Base-by-base conservation (phyloP, 2,888 invertebrate species). In the Cephus pygmeus region DNA sequence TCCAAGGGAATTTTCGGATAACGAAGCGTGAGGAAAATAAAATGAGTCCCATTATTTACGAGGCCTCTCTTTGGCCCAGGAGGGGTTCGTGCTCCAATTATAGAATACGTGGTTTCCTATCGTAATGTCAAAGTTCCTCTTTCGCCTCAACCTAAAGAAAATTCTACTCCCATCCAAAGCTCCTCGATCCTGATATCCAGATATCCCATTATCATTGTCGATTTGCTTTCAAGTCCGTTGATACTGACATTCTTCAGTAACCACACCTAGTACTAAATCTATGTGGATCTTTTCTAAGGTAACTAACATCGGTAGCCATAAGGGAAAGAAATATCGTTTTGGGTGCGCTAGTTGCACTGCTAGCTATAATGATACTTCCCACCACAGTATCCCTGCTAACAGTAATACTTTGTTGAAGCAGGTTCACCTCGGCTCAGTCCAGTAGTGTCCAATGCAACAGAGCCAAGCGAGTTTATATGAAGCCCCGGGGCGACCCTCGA, bases 381-480 rank as follows among this genome's bases (percentile, higher is more conserved):
- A 56, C 23, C 23, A 23, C 71, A 31, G 71, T 71, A 11, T 3
- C 34, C 23, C 71, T 71, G 30, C 71, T 71, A 71, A 71, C 71
- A 71, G 71, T 71, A 71, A 71, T 71, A 71, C 71, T 71, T 71
- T 71, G 71, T 34, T 71, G 34, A 71, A 71, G 31, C 71, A 33
- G 71, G 71, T 30, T 71, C 34, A 31, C 11, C 71, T 71, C 71
- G 30, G 31, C 71, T 34, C 23, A 74, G 74, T 75, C 69, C 33
- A n/a, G n/a, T 3, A 34, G 69, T 75, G 31, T 77, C 69, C 69
- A 74, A 15, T 74, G 69, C 36, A 79, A 75, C 73, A 79, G 75
- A 76, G 75, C 68, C 73, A 76, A 78, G 77, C 77, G 75, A 79
- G 77, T 81, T 76, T 80, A 76, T 78, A 80, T 73, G 79, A 81